Conservation (phyloP, 2,797 vertebrate species). For the Tachyglossus aculeatus region DNA sequence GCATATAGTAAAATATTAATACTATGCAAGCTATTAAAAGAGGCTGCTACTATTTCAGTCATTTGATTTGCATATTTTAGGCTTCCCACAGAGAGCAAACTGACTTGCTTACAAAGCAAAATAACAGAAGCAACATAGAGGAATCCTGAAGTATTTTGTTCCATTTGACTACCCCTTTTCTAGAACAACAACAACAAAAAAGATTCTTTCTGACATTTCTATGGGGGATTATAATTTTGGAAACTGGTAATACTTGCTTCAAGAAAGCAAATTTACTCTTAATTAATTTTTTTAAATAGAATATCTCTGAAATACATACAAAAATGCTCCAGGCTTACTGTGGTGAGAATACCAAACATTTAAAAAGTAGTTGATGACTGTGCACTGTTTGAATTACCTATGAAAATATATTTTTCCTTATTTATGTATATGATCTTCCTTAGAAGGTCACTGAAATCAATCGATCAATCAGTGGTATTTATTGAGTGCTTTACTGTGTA, state of each 20-base stretch:
- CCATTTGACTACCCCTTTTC: background rate
- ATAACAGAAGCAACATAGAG: background rate
- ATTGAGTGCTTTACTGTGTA: too few species aligned
- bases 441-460: too few species aligned
- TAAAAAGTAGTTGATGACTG: too few species aligned
- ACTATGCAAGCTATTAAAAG: constrained; percentile 15
- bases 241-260: constrained; percentile 8
- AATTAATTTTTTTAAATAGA: constrained; percentile 17
- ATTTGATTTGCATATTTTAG: background rate
- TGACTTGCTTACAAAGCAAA: constrained; percentile 38
- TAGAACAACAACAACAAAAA: background rate
- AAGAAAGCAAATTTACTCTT: constrained; percentile 1
- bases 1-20: constrained; percentile 18
- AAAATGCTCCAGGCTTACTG: constrained; percentile 7
- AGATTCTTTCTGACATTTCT: background rate
- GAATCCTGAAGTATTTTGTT: constrained; percentile 4
- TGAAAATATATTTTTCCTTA: too few species aligned
- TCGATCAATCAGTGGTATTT: too few species aligned
- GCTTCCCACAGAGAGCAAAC: constrained; percentile 7
- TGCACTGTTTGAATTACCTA: too few species aligned
- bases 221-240: background rate
- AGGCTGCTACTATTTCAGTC: background rate
- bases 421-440: too few species aligned
- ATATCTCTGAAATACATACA: background rate
- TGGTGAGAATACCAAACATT: too few species aligned